phyloP scores from a whole-genome alignment of 2,888 invertebrate species.

The Brenthis daphne region DNA sequence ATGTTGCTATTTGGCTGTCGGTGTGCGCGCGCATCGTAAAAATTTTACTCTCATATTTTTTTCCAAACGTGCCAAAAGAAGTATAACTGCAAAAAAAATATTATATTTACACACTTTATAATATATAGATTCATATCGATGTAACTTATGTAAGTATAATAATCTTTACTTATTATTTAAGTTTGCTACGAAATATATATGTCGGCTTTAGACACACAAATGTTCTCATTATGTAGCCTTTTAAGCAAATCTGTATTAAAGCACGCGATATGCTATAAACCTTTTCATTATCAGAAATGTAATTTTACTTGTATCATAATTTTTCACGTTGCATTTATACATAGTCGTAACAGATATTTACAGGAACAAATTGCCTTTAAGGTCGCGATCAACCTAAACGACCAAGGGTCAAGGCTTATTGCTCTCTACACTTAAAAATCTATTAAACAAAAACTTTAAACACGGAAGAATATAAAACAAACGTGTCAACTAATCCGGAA shows the following conservation, averaged over 20 bases:
- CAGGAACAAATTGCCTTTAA: constrained; percentile 58
- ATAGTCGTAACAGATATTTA: constrained; percentile 38
- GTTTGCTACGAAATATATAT: not conserved
- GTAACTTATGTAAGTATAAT: no score
- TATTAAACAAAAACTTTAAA: constrained; percentile 39
- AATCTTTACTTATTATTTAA: not conserved
- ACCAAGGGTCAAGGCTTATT: constrained; percentile 53
- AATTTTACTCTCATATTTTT: no score
- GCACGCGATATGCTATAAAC: constrained; percentile 2
- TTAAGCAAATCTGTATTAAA: constrained; percentile 6
- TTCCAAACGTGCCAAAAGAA: no score
- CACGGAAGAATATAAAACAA: constrained; percentile 50
- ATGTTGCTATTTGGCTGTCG: no score
- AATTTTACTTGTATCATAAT: constrained; percentile 27
- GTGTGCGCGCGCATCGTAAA: no score
- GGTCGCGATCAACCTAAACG: constrained; percentile 44
- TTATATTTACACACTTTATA: no score
- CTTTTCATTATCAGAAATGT: constrained; percentile 22
- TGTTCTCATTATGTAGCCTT: constrained; percentile 12
- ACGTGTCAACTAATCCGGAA: constrained; percentile 58
- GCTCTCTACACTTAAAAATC: constrained; percentile 18
- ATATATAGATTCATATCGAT: no score
- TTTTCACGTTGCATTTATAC: constrained; percentile 23
- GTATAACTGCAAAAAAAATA: no score
- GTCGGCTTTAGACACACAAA: not conserved